These are phyloP conservation scores for Halcyon malimbica DNA, from an alignment of 2,113 vertebrate species.

Conservation along the genomic window DNA sequence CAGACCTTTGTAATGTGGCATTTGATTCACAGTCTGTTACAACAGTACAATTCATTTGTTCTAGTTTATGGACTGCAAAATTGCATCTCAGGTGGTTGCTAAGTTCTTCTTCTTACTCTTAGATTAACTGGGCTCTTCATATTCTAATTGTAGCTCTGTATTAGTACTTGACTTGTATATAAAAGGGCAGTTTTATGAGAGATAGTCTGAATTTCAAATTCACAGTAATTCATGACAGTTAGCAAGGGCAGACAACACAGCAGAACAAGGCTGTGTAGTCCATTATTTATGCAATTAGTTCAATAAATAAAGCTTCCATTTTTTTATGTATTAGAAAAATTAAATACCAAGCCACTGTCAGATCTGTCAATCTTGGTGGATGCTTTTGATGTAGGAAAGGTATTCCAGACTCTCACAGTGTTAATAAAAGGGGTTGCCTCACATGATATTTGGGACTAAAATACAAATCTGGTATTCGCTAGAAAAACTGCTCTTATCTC, in stretches of 20 bases:
- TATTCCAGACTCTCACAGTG: not conserved
- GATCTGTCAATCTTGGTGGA: not conserved
- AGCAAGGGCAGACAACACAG: not conserved
- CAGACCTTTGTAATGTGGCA: not conserved
- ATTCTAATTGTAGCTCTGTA: not conserved
- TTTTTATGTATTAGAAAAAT: not conserved
- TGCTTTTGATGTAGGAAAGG: not conserved
- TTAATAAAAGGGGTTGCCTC: not conserved
- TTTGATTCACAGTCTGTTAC: not conserved
- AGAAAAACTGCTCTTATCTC: not conserved
- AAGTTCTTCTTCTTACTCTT: not conserved
- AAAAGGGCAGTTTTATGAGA: not conserved
- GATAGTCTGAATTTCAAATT: not conserved
- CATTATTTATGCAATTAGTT: not conserved
- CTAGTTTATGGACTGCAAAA: not conserved
- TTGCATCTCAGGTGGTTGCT: not conserved
- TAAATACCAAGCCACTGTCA: not conserved
- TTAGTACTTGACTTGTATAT: not conserved
- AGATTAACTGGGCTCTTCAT: not conserved
- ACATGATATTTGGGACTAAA: not conserved
- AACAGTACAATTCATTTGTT: not conserved
- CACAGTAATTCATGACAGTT: not conserved
- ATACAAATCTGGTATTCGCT: not conserved
- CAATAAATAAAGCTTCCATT: not conserved
- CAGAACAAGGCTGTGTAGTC: not conserved